Evolutionary conservation across 2,113 vertebrate genomes (phyloP).

Genomic region (Nothocercus julius): DNA sequence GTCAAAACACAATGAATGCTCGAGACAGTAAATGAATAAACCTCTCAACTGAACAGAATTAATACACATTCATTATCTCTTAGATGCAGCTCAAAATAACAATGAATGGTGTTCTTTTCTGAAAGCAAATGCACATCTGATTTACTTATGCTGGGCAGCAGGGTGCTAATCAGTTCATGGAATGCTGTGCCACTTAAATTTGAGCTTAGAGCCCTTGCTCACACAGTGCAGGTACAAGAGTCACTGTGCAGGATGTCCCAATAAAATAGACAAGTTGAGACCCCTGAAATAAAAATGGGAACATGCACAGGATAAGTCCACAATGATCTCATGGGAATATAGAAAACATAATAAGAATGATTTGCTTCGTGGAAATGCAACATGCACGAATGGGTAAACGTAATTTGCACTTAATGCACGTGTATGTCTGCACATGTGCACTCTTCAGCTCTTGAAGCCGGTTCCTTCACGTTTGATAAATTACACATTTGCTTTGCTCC

Average conservation of each 20-base stretch:
- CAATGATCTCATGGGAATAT: slow-evolving; percentile 9
- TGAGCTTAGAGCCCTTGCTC: neutral
- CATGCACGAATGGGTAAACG: neutral
- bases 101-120: slow-evolving; percentile 46
- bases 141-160: slow-evolving; percentile 4
- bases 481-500: slow-evolving; percentile 55
- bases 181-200: neutral
- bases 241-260: neutral
- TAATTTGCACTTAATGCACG: neutral
- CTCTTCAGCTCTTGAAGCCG: slow-evolving; percentile 46
- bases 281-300: slow-evolving; percentile 12
- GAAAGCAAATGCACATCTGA: slow-evolving; percentile 32
- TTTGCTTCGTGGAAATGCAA: slow-evolving; percentile 5
- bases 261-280: neutral
- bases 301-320: neutral
- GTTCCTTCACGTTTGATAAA: slow-evolving; percentile 63
- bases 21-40: slow-evolving; percentile 35
- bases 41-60: slow-evolving; percentile 46
- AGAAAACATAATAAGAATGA: slow-evolving; percentile 56
- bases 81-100: slow-evolving; percentile 46
- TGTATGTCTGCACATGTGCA: neutral
- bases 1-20: slow-evolving; percentile 48
- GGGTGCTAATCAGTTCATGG: neutral
- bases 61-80: slow-evolving; percentile 58
- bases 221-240: neutral